Conservation (phyloP, 2,797 vertebrate species). For the Hippoglossus hippoglossus region DNA sequence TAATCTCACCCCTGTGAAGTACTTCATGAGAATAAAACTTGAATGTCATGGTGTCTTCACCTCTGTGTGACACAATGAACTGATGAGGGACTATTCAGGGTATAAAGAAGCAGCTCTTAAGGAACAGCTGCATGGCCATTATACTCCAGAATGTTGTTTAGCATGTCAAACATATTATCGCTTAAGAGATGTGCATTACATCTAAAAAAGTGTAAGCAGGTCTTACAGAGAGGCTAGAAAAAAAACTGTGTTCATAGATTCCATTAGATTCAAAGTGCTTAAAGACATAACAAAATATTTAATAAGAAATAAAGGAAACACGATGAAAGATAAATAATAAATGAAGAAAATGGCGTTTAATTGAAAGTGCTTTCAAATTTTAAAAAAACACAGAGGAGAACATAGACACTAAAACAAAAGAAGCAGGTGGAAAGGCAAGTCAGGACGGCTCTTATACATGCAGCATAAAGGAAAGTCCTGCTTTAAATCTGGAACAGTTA, state of each 20-base stretch:
- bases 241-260: neutral
- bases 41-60: constrained; percentile 30
- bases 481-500: constrained; percentile 1
- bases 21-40: constrained; percentile 46
- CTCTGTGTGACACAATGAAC: constrained; percentile 8
- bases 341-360: neutral
- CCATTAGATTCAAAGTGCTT: neutral
- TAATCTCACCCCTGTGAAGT: constrained; percentile 35
- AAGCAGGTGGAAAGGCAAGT: neutral
- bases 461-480: neutral
- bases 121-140: neutral
- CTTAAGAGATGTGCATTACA: no score
- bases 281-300: neutral
- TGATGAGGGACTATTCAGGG: neutral
- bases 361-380: neutral
- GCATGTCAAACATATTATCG: no score
- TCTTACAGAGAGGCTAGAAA: no score
- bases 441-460: constrained; percentile 4
- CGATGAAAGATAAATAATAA: neutral
- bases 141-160: neutral
- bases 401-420: neutral
- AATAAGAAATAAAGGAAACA: neutral
- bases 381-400: neutral
- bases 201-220: no score
- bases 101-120: constrained; percentile 5